Evolutionary conservation across 1,140 invertebrate genomes (phyloP), one percentile per base, ranked within the genome.

Genomic region (Drosophila burlai): DNA sequence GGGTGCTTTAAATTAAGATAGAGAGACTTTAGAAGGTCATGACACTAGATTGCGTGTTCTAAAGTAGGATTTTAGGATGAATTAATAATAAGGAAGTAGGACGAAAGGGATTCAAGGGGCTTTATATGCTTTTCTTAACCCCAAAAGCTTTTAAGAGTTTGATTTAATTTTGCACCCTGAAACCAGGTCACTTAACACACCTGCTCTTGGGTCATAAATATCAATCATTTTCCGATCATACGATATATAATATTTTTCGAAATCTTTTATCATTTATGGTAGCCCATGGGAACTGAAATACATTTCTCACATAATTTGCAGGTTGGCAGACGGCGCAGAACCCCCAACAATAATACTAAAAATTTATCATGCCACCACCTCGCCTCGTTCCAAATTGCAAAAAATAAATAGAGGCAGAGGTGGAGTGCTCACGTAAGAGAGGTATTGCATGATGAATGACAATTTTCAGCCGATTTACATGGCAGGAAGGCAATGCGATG

Each of bases 381-480:
- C 16, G 29, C 29, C 16, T 43, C 43, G 16, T 38, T 34, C 26
- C 55, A 54, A 38, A 31, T 6, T 15, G 47, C 10, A 68, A 43
- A 52, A 69, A 34, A 62, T 10, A 54, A 34, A 38, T n/a, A 26
- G 36, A 11, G 47, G 2, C 9, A 16, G 36, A 26, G 47, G 16
- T 18, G 42, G 47, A 46, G 61, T 36, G n/a, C 18, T 13, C 24
- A 49, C n/a, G 45, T 46, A 54, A 47, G 24, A 40, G 42, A 36
- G 46, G 55, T 78, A 65, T 80, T 50, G 74, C 75, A 79, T 86
- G 87, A 84, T 80, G 72, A 81, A 79, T 91, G 83, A 82, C 78
- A 81, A 91, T 84, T 87, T 91, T 84, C 77, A 82, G 64, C 55
- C 76, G 79, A 90, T 80, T 84, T 82, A 50, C 45, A 31, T 76